Base-by-base conservation (phyloP, 2,113 vertebrate genomes). In the Clarias macrocephalus region DNA sequence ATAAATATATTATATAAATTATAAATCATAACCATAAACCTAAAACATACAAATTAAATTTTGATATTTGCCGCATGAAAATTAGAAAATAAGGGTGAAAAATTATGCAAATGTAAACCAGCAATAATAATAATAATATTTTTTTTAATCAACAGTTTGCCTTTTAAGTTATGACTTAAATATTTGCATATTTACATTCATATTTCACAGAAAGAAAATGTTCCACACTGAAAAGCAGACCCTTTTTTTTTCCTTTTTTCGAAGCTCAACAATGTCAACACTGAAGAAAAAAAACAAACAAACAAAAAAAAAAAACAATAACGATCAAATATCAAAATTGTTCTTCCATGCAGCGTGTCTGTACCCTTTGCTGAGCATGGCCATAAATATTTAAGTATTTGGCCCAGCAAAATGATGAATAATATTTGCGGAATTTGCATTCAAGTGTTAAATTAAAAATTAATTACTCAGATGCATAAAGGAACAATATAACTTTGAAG, bases 361-460 rank as follows among this genome's bases (percentile, higher is more conserved):
- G 88, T 88, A 80, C 88, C 85, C 89, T 87, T 87, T 86, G 90
- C 87, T 85, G 87, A 83, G 89, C 84, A 63, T 63, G 82, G 82
- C 77, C 88, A 92, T 92, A 89, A 92, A 92, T 92, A 91, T 92
- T 91, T 92, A 85, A 91, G 88, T 89, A 92, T 88, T 88, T 87
- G 89, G 82, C 89, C 88, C 82, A 83, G 79, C 86, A 88, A 90
- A 90, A 90, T 89, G 83, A 91, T 91, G 89, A 91, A 91, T 91
- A 90, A 89, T 92, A 92, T 92, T 89, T 91, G 90, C 85, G 82
- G 86, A 88, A 90, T 92, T 92, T 89, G 89, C 92, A 92, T 91
- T 91, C 89, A 88, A 91, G 89, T 91, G 90, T 91, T 91, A 89
- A 92, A 91, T 91, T 91, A 91, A 92, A 91, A 89, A 92, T 91